A percentile compares a stretch with the other conserved stretches of the same genome.
Conservation (phyloP, 2,888 invertebrate genomes). For the Macaria notata region DNA sequence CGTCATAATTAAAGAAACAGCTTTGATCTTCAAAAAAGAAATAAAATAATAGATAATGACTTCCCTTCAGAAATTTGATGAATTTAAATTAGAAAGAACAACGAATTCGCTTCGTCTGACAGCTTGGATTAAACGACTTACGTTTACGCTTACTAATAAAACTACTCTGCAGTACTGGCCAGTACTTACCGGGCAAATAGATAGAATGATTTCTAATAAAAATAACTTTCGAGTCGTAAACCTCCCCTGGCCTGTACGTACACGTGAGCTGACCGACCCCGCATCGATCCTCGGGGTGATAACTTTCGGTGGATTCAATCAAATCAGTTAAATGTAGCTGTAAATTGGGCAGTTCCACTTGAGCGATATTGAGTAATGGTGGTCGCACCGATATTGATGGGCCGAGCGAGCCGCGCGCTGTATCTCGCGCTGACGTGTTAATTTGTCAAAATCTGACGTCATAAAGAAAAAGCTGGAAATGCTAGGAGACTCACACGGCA, state of each 20-base stretch:
- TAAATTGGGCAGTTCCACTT: constrained; percentile 79
- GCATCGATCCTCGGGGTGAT: constrained; percentile 49
- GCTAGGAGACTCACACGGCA: constrained; percentile 48
- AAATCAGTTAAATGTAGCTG: constrained; percentile 80
- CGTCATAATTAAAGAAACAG: no score
- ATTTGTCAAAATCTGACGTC: constrained; percentile 72
- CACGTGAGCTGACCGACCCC: constrained; percentile 38
- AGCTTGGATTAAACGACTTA: no score
- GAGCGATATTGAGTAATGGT: constrained; percentile 77
- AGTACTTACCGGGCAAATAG: no score
- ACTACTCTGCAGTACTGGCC: no score
- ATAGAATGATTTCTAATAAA: no score
- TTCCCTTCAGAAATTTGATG: no score
- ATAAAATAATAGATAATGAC: no score
- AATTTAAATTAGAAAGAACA: no score
- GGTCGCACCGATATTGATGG: constrained; percentile 71
- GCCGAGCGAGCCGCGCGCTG: constrained; percentile 52
- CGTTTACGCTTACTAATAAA: no score
- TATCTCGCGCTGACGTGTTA: constrained; percentile 67
- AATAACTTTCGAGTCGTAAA: constrained; percentile 1
- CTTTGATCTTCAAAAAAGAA: no score
- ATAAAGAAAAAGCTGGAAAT: constrained; percentile 69
- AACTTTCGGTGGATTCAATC: constrained; percentile 73
- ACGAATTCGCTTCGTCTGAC: no score
- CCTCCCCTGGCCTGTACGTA: constrained; percentile 18